Conservation (phyloP, 92 coral and sea anemone species). For the Heliopora coerulea region DNA sequence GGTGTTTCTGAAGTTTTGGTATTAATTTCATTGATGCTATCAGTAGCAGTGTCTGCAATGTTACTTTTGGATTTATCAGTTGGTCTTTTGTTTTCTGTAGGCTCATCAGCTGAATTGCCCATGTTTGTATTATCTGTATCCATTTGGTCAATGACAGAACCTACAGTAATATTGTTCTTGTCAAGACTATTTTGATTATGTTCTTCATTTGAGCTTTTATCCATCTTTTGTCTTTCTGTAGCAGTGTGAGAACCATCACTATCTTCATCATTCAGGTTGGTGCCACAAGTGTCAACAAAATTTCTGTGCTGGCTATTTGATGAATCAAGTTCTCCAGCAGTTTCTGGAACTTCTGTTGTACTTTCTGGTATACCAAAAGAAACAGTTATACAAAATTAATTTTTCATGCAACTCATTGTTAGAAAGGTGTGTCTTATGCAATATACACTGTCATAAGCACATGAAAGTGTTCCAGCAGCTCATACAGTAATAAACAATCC, state of each 20-base stretch:
- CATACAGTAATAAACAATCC: too few species aligned
- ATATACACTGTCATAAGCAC: too few species aligned
- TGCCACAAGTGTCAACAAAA: not conserved
- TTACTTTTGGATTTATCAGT: not conserved
- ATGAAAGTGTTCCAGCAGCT: too few species aligned
- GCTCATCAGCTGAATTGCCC: too few species aligned
- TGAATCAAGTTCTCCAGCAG: too few species aligned
- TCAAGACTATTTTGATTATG: not conserved
- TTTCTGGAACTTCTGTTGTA: too few species aligned
- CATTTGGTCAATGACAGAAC: not conserved
- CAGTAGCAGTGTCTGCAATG: not conserved
- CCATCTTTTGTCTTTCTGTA: not conserved
- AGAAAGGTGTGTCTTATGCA: too few species aligned
- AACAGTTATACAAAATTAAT: too few species aligned
- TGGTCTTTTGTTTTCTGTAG: too few species aligned
- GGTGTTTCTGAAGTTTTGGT: not conserved
- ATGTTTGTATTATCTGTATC: constrained; percentile 1
- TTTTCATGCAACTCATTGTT: too few species aligned
- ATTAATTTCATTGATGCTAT: not conserved
- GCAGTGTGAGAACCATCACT: not conserved
- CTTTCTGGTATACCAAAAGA: too few species aligned
- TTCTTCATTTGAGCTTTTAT: not conserved
- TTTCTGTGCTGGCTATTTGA: too few species aligned
- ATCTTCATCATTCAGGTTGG: not conserved
- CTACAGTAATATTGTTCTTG: not conserved